Base-by-base conservation (phyloP, 2,113 vertebrate species). In the Pelusios castaneus region DNA sequence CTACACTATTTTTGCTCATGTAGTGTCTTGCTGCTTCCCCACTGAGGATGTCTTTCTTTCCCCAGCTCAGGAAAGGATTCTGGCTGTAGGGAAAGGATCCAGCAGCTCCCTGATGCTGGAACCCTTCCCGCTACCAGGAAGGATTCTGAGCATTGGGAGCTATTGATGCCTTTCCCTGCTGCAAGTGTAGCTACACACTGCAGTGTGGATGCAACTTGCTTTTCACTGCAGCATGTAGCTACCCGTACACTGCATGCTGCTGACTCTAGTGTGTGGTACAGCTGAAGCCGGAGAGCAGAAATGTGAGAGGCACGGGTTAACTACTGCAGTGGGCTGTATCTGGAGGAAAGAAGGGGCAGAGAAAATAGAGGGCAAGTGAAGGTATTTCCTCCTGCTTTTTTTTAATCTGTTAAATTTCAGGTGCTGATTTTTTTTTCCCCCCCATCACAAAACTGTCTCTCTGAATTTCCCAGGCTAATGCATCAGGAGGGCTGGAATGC, bases 401-500 rank as follows among this genome's bases (percentile, higher is more conserved):
- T 82, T n/a, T n/a, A n/a, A 58, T 95, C 94, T 95, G 86, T 92
- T 91, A 93, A 93, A 87, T 94, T 79, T 87, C 88, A 43, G 84
- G 88, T 80, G 88, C 93, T 90, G 91, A 85, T 91, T 95, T 95
- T 80, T 92, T 96, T 85, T 76, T 93, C 22, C 38, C 34, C 25
- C 47, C 92, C 76, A 27, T 93, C 89, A 85, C 9, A 87, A 95
- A 95, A 89, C 91, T 90, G 94, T 94, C 93, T 96, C 91, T 95
- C 86, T n/a, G 89, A 84, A 63, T 97, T 97, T 97, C 96, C 97
- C 92, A 95, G 92, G 95, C 92, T 95, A 84, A 83, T 93, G 96
- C 92, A 93, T 95, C 94, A 78, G 85, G 87, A 83, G 76, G 92
- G 51, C 73, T 84, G 79, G 85, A 96, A 96, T 95, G 81, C 4